These are phyloP conservation scores for Glossosoma conforme DNA, from an alignment of 1,140 invertebrate species.

Conservation along the genomic window DNA sequence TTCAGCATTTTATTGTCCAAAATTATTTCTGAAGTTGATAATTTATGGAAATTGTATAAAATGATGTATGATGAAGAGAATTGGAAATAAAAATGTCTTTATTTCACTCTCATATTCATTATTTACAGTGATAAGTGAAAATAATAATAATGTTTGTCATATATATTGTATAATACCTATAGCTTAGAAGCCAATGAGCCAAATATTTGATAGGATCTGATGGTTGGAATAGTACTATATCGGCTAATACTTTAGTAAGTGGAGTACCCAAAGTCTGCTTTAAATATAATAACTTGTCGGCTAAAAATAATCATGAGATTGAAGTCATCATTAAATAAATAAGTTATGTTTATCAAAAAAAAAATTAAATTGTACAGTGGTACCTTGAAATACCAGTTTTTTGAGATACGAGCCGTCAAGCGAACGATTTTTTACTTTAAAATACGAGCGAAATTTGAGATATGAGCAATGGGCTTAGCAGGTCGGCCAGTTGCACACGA, in stretches of 20 bases:
- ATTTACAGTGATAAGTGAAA: background rate
- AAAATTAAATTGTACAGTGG: background rate
- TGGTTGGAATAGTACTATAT: constrained; percentile 18
- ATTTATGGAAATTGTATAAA: background rate
- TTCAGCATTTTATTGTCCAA: background rate
- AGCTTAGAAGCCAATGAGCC: constrained; percentile 14
- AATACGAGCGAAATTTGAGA: too few species aligned
- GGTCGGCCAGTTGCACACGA: too few species aligned
- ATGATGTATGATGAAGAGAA: background rate
- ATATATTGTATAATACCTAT: constrained; percentile 5
- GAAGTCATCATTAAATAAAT: background rate
- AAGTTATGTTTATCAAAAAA: background rate
- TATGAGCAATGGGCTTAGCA: too few species aligned
- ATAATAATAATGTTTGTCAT: background rate
- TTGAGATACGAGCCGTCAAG: too few species aligned
- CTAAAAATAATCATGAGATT: background rate
- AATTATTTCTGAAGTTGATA: background rate
- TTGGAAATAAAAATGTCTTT: background rate
- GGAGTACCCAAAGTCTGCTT: constrained; percentile 9
- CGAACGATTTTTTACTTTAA: too few species aligned
- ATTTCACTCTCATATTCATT: background rate
- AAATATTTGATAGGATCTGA: constrained; percentile 17
- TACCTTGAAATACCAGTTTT: too few species aligned
- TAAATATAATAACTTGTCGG: constrained; percentile 4
- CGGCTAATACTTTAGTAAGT: constrained; percentile 8